Base-by-base conservation (phyloP, 2,888 invertebrate species). In the Nemurella pictetii region DNA sequence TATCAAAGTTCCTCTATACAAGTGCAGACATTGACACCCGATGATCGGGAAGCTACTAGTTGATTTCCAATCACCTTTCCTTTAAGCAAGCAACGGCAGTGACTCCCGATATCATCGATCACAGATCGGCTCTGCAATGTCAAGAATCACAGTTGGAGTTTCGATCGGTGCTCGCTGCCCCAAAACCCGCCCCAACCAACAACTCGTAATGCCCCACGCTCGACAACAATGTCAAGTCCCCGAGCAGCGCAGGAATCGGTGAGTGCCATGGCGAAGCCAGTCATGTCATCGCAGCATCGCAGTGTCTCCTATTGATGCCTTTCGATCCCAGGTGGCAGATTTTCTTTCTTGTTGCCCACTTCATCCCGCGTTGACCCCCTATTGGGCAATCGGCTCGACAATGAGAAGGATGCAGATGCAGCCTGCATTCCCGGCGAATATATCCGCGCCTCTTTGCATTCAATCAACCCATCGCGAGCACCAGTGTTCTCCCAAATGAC, bases 351-450 rank as follows among this genome's bases (percentile, higher is more conserved):
- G 55, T 12, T 2, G 55, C 55, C 55, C 75, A 27, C 75, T 80
- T n/a, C 80, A n/a, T 80, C 15, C 26, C 80, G n/a, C 77, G n/a
- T 36, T 80, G 80, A 25, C 80, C 80, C 80, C 80, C 30, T 81
- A 35, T 35, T 81, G 80, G 35, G 30, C 32, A 35, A 25, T 25
- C 28, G 25, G 36, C 4, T 12, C 32, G 0, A 81, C 80, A 81
- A 81, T 81, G 26, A 15, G 35, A 36, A 81, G 80, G 80, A 81
- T 81, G 80, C 80, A 81, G 80, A 81, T 81, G 80, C 27, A 28
- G 28, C 7, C 2, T 25, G 28, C 75, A 26, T 27, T 27, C 75
- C 2, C 28, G 4, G 27, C 25, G 27, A 75, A 55, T 55, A 55
- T 55, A 55, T 55, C 55, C 55, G 55, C 55, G 55, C 55, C 55